Percentiles rank a stretch among this genome's conserved stretches.
These are phyloP conservation scores for Rhogogaster chlorosoma DNA, from an alignment of 2,888 invertebrate species.

Conservation along the genomic window DNA sequence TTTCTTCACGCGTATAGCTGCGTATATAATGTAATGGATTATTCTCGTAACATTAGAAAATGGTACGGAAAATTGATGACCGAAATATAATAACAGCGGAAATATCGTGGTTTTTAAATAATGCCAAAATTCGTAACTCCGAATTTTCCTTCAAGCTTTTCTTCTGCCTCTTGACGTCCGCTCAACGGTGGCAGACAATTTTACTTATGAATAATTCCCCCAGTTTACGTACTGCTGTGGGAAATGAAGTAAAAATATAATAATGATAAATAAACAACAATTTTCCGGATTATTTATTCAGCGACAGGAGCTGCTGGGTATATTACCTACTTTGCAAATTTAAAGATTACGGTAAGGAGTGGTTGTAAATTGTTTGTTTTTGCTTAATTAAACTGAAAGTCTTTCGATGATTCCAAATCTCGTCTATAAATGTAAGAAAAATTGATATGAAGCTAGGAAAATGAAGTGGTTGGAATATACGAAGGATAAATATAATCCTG, in stretches of 20 bases:
- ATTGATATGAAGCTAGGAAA: background rate
- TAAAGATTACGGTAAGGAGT: background rate
- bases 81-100: background rate
- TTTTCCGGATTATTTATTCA: slow-evolving; percentile 15
- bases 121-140: background rate
- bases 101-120: background rate
- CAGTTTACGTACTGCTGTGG: background rate
- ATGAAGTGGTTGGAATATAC: background rate
- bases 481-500: background rate
- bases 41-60: background rate
- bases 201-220: background rate
- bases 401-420: background rate
- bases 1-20: background rate
- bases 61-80: background rate
- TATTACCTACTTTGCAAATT: background rate
- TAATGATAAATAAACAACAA: background rate
- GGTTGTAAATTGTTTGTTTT: too few relatives aligned
- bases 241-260: background rate
- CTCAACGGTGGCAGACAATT: background rate
- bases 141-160: background rate
- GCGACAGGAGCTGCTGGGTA: background rate
- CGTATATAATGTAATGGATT: background rate
- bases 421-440: background rate
- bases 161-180: background rate
- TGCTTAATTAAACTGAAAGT: background rate